Evolutionary conservation across 2,888 invertebrate species (phyloP), one percentile per base, ranked within the genome.

Genomic region (Drosophila picticornis): DNA sequence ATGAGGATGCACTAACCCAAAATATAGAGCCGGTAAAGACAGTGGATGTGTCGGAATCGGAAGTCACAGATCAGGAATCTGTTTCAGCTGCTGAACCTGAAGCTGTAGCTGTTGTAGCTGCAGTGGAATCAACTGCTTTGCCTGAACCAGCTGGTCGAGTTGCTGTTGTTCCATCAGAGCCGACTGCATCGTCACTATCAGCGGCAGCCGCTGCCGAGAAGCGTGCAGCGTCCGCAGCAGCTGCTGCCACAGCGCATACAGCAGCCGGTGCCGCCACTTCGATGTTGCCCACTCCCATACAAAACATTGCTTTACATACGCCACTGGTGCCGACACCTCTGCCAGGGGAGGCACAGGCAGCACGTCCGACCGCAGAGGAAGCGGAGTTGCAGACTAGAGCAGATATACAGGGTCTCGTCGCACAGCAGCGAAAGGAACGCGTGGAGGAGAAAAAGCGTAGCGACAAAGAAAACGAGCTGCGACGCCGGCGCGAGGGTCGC

Each of bases 401-500:
- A 10, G 90, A 88, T 10, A 80, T 83, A 4, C 81, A 87, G 5
- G 82, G 81, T 25, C 66, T 73, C 0, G 29, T 91, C 2, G 91
- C 91, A 40, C 96, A 96, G 90, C 95, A 97, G 60, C 96, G 96
- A 79, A 51, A 61, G 3, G 99, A 99, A 91, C 99, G 99, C 90
- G 94, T 96, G 73, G 98, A 98, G 80, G 98, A 98, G 81, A 96
- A 96, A 90, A 92, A 95, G 75, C 98, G 98, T 0, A 95, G 96
- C 84, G 97, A 98, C 64, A 88, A 88, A 62, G 93, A 95, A 90
- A 88, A 72, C 10, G 98, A 98, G 92, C 85, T 96, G 1, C 96
- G 96, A 73, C 95, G 98, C 1, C 95, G 98, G 7, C 94, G 95
- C 76, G 93, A 95, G 31, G 97, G 97, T 0, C 96, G 96, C 84